Base-by-base conservation (phyloP, 1,140 invertebrate species). In the Hylaeus volcanicus region DNA sequence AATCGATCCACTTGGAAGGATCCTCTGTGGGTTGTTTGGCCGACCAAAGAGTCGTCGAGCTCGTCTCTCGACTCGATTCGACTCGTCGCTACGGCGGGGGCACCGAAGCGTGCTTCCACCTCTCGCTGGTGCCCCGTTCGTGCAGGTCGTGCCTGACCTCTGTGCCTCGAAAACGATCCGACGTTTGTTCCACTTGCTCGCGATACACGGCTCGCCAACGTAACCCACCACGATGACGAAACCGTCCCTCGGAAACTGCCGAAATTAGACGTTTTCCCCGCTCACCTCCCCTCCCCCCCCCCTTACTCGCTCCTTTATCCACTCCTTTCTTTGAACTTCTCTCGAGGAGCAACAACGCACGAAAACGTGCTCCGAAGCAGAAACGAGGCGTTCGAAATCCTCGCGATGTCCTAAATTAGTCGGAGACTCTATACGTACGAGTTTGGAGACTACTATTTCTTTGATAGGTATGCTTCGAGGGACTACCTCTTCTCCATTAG, bases 81-180 rank as follows among this genome's bases (percentile, higher is more conserved):
- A 78, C 79, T 80, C 82, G 84, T 81, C 86, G 84, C 81, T 87
- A 66, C 75, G 78, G 70, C 91, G 88, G 84, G 89, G 88, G 89
- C 92, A 93, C 79, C 92, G 88, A 91, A 93, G 92, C 92, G 92
- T 93, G 88, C 90, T 93, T 93, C 92, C 92, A 92, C 90, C 91
- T 92, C 87, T 84, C 77, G 86, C 85, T 84, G 74, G 85, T 91
- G 91, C 89, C 90, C 89, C 91, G 90, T 88, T 87, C 88, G 83
- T 64, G 71, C 73, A 69, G 81, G 71, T 77, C 83, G 85, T 81
- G 71, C 74, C 66, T 92, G 91, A 92, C 91, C 90, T 92, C 90
- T 90, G 90, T 89, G 81, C 90, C 83, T 82, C 85, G 85, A 87
- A 86, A 86, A 86, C 76, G 81, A 77, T 86, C 73, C 71, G 61